A percentile compares a stretch with the other conserved stretches of the same genome.
Evolutionary conservation across 2,888 invertebrate species (phyloP).

Genomic region (Subacronicta megacephala): DNA sequence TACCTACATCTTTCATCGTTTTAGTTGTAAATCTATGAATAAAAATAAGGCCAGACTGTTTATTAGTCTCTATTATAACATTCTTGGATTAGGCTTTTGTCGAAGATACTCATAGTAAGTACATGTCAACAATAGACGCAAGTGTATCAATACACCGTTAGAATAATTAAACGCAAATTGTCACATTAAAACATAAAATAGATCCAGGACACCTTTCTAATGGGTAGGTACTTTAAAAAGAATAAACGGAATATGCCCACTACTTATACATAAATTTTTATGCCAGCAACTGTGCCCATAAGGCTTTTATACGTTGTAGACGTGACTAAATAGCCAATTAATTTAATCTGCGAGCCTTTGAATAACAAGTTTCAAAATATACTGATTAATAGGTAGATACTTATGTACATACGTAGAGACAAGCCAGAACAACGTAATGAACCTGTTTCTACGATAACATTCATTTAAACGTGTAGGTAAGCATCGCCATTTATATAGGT

Average conservation of each 20-base stretch:
- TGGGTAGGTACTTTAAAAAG: neutral
- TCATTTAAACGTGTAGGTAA: conserved; percentile 43
- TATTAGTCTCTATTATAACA: too few relatives aligned
- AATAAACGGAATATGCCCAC: conserved; percentile 8
- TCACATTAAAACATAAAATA: conserved; percentile 3
- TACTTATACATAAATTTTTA: conserved; percentile 10
- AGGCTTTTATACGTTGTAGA: conserved; percentile 26
- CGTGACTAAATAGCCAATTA: conserved; percentile 59
- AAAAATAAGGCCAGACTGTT: too few relatives aligned
- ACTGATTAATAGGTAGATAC: conserved; percentile 46
- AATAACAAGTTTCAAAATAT: conserved; percentile 59
- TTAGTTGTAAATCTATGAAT: conserved; percentile 3
- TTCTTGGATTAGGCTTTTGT: conserved; percentile 1
- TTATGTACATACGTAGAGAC: conserved; percentile 15
- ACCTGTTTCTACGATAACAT: conserved; percentile 44
- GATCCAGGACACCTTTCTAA: conserved; percentile 17
- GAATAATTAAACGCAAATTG: conserved; percentile 13
- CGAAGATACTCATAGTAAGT: neutral
- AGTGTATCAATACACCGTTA: conserved; percentile 5
- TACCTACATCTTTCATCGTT: neutral
- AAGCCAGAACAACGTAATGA: conserved; percentile 35
- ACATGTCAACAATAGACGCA: conserved; percentile 4
- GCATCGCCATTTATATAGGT: conserved; percentile 39
- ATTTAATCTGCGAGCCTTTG: conserved; percentile 53
- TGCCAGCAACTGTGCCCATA: conserved; percentile 15